These are phyloP conservation scores for Psylliodes chrysocephalus DNA, from an alignment of 2,888 invertebrate species.

Conservation along the genomic window DNA sequence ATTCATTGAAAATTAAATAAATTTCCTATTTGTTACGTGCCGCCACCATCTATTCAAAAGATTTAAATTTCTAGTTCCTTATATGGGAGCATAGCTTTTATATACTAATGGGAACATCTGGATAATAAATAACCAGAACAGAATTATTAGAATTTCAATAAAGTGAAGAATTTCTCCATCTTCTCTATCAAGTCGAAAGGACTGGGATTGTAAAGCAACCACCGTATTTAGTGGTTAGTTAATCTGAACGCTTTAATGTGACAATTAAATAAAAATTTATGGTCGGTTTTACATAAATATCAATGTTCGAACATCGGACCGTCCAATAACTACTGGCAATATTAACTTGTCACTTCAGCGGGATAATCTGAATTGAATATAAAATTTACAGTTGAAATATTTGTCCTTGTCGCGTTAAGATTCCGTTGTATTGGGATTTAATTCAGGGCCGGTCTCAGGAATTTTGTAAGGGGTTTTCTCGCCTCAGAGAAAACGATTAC, in stretches of 20 bases:
- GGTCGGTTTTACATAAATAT: constrained; percentile 57
- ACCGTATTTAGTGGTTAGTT: constrained; percentile 33
- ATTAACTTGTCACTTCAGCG: constrained; percentile 57
- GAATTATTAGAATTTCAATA: constrained; percentile 40
- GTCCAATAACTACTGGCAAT: constrained; percentile 54
- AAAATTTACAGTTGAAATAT: constrained; percentile 60
- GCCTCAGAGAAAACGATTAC: too few species aligned
- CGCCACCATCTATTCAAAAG: too few species aligned
- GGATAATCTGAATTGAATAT: constrained; percentile 57
- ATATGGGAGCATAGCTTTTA: too few species aligned
- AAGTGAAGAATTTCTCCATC: constrained; percentile 33
- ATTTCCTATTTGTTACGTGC: neutral
- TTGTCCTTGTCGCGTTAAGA: constrained; percentile 55
- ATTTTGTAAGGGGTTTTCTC: too few species aligned
- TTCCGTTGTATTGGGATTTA: neutral
- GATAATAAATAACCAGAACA: constrained; percentile 3
- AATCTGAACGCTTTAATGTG: constrained; percentile 44
- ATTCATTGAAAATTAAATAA: neutral
- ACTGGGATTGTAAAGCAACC: constrained; percentile 4
- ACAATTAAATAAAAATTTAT: constrained; percentile 59
- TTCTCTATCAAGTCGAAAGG: neutral
- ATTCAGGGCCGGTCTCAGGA: neutral
- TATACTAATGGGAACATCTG: constrained; percentile 2
- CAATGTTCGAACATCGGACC: constrained; percentile 52
- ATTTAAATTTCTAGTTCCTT: too few species aligned